Conservation (phyloP, 2,113 vertebrate genomes). For the Malurus melanocephalus region DNA sequence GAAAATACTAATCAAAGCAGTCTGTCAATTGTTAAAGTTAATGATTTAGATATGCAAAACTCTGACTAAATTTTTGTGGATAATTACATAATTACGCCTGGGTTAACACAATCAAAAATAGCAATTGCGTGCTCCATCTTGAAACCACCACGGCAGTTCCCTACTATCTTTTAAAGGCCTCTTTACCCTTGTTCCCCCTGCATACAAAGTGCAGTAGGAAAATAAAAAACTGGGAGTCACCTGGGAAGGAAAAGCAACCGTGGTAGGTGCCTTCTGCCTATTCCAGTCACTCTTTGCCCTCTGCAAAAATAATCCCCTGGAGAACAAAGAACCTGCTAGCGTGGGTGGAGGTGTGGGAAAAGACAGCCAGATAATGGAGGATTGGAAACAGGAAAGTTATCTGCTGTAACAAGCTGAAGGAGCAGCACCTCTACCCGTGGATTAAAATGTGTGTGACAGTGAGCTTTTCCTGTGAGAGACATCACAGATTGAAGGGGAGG, state of each 20-base stretch:
- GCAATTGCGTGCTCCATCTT: constrained; percentile 64
- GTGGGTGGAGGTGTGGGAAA: background rate
- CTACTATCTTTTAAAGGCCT: background rate
- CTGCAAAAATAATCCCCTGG: background rate
- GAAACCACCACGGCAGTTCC: constrained; percentile 8
- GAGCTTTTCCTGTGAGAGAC: background rate
- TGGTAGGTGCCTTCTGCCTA: background rate
- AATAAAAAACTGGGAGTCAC: background rate
- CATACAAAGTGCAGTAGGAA: background rate
- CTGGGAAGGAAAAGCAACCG: background rate
- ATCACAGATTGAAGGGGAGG: background rate
- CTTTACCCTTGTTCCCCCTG: background rate
- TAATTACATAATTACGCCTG: constrained; percentile 80
- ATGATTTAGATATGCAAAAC: constrained; percentile 79
- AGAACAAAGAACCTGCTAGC: background rate
- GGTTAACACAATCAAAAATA: constrained; percentile 79
- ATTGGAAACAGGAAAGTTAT: background rate
- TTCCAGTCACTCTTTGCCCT: background rate
- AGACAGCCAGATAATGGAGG: background rate
- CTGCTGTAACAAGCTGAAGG: background rate
- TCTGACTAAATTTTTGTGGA: constrained; percentile 76
- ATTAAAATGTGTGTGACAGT: background rate
- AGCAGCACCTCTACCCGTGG: background rate
- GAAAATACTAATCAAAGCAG: constrained; percentile 82
- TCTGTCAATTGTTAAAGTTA: constrained; percentile 82